A percentile compares a stretch with the other conserved stretches of the same genome.
Conservation (phyloP, 2,888 invertebrate genomes). For the Mellilla xanthometata region DNA sequence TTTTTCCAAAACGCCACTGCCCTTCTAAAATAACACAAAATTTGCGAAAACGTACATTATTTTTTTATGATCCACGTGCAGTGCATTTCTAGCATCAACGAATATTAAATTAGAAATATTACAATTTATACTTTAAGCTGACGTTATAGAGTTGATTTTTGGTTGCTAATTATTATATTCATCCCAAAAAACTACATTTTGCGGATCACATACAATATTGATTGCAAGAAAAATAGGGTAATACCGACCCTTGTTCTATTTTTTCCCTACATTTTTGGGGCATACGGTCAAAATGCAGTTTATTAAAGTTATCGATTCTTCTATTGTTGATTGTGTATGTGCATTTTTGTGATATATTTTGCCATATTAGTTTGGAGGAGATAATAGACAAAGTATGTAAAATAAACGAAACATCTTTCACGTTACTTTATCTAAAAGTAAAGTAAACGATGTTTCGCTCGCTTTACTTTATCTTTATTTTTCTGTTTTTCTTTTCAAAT, state of each 20-base stretch:
- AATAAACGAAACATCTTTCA: no score
- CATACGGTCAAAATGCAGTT: slow-evolving; percentile 15
- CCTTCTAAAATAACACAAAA: not conserved
- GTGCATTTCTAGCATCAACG: slow-evolving; percentile 2
- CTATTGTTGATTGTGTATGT: slow-evolving; percentile 10
- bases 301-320: slow-evolving; percentile 16
- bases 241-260: slow-evolving; percentile 28
- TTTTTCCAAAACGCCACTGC: not conserved
- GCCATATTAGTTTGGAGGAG: no score
- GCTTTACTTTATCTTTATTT: no score
- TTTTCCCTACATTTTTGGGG: slow-evolving; percentile 24
- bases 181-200: slow-evolving; percentile 3
- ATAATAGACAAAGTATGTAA: no score
- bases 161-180: not conserved
- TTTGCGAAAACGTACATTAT: no score
- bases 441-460: no score
- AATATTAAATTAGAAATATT: no score
- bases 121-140: not conserved
- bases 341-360: not conserved
- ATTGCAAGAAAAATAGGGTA: slow-evolving; percentile 21
- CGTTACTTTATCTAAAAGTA: no score
- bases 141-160: slow-evolving; percentile 4
- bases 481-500: no score
- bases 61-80: not conserved
- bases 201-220: slow-evolving; percentile 16